Evolutionary conservation across 2,888 invertebrate genomes (phyloP), one percentile per base, ranked within the genome.

Genomic region (Drosophila subsilvestris): DNA sequence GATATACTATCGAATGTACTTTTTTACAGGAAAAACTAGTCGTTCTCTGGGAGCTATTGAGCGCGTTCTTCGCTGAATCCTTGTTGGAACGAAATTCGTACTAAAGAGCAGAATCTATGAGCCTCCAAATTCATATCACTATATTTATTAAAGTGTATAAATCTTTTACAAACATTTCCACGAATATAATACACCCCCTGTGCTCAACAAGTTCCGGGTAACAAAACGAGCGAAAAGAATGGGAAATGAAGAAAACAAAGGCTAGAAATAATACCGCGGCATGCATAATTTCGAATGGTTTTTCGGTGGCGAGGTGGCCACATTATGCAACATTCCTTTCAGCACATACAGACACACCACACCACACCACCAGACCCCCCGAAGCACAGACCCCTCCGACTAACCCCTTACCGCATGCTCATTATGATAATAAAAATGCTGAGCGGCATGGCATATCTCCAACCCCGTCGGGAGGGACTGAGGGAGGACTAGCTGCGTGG

Each of bases 351-450:
- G 53, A 44, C 51, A 63, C 37, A 56, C 48, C 44, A 14, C 20
- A 49, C 37, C 51, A 63, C 37, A 56, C 48, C 44, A 14, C 20
- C 45, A 29, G 10, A 42, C 44, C 29, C 17, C 25, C 37, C n/a
- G n/a, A 37, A 32, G 3, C 37, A 6, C 27, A 51, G 25, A 48
- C 25, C 5, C 32, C 48, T 50, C 48, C 4, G 12, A 8, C 44
- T 54, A 43, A 54, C 17, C 59, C 29, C 61, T 48, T 44, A 58
- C 87, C 81, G 72, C 79, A 66, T 70, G 67, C 83, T 86, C 83
- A 83, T 83, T 83, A 83, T 88, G 83, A 88, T 83, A 88, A 83
- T 88, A 83, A 82, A 80, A 87, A 81, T 75, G 82, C 82, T 54
- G 45, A 65, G 55, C 63, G 45, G 54, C 53, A 61, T n/a, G 45